phyloP scores from a whole-genome alignment of 2,113 vertebrate genomes.

The Cynopterus brachyotis region DNA sequence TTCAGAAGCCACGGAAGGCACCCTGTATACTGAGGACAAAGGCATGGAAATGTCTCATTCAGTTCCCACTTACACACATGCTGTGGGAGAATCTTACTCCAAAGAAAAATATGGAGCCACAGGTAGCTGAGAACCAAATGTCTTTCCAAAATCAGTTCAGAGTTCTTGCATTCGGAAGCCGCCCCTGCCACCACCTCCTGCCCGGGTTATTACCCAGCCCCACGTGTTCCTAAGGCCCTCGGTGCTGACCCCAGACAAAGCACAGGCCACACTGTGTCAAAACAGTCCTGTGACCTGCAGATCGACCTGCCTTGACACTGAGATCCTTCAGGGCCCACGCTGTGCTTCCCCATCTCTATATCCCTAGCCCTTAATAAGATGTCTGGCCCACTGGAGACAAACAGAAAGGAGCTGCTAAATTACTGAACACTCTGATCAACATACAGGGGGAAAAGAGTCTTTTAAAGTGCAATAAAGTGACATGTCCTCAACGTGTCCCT shows the following conservation, averaged over 20 bases:
- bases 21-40: not conserved
- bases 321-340: not conserved
- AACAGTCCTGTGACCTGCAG: fast-evolving
- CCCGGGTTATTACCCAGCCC: not conserved
- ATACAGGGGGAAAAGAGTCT: not conserved
- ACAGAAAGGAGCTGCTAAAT: not conserved
- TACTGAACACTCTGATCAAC: not conserved
- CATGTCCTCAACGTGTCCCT: not conserved
- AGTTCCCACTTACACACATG: not conserved
- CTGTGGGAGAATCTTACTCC: not conserved
- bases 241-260: fast-evolving
- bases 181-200: not conserved
- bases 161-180: not conserved
- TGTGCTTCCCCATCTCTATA: not conserved
- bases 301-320: not conserved
- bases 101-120: not conserved
- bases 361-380: not conserved
- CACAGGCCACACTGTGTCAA: not conserved
- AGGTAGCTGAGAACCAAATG: not conserved
- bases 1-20: not conserved
- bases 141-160: not conserved
- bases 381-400: not conserved
- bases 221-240: fast-evolving
- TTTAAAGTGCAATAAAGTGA: not conserved
- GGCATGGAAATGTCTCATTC: not conserved